Evolutionary conservation across 2,113 vertebrate genomes (phyloP).

Genomic region (Suricata suricatta): DNA sequence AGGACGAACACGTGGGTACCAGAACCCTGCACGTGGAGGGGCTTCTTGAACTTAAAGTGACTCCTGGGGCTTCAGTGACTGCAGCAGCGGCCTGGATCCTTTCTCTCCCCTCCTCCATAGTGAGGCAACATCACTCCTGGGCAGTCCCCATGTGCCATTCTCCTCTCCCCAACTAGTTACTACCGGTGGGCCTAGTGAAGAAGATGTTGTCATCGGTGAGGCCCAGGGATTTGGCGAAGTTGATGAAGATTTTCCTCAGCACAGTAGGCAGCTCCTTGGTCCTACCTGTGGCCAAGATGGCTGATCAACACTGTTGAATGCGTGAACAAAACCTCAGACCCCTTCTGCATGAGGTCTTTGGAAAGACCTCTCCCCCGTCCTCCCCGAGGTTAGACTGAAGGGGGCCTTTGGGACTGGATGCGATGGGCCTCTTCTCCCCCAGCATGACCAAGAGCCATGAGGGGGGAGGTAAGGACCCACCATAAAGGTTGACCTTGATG

Average conservation of each 20-base stretch:
- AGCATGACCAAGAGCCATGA: accelerated
- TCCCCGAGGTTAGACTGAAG: background rate
- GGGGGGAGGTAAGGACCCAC: conserved; percentile 77
- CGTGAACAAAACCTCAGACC: background rate
- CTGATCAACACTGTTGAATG: background rate
- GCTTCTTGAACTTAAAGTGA: background rate
- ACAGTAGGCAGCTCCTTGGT: conserved; percentile 67
- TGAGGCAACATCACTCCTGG: too few species aligned
- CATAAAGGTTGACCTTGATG: conserved; percentile 89
- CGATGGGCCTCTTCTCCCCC: too few species aligned
- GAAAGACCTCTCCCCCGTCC: background rate
- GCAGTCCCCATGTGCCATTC: background rate
- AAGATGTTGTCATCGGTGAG: conserved; percentile 83
- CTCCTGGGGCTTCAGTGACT: background rate
- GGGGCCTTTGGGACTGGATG: background rate
- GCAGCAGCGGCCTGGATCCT: background rate
- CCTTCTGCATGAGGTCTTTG: background rate
- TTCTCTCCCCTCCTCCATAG: background rate
- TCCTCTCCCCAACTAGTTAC: background rate
- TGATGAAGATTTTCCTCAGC: conserved; percentile 84
- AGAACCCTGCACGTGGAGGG: background rate
- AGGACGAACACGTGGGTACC: background rate
- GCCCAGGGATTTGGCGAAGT: conserved; percentile 83
- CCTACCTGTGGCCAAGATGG: conserved; percentile 84
- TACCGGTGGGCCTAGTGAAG: conserved; percentile 86